Percentiles rank a stretch among this genome's conserved stretches.
These are phyloP conservation scores for Chamaea fasciata DNA, from an alignment of 2,113 vertebrate genomes.

Conservation along the genomic window DNA sequence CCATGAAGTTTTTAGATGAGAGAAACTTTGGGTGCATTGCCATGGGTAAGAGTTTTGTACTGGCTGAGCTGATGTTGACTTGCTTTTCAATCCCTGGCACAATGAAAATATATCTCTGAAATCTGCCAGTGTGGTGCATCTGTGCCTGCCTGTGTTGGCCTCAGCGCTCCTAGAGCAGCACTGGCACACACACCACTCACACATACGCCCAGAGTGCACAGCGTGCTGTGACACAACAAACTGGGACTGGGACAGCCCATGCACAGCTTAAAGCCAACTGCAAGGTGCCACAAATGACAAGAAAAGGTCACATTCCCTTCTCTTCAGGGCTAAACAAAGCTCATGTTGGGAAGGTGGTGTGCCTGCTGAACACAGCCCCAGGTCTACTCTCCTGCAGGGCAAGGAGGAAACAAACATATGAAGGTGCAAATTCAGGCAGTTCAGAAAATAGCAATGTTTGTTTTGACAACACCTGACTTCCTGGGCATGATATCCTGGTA, in stretches of 20 bases:
- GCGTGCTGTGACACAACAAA: not conserved
- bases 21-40: not conserved
- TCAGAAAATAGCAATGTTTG: not conserved
- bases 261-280: not conserved
- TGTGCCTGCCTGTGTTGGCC: not conserved
- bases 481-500: not conserved
- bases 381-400: not conserved
- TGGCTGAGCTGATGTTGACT: not conserved
- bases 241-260: not conserved
- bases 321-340: not conserved
- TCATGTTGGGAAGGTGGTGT: not conserved
- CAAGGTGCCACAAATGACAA: not conserved
- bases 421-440: not conserved
- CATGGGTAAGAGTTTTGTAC: not conserved
- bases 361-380: not conserved
- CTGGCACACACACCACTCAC: not conserved
- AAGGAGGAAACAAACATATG: not conserved
- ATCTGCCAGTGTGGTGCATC: not conserved
- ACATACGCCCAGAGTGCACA: rapidly evolving
- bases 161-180: not conserved
- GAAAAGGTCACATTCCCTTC: not conserved
- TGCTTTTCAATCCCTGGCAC: not conserved
- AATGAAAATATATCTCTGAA: not conserved
- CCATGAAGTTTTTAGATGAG: not conserved
- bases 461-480: slow-evolving; percentile 7